A percentile compares a stretch with the other conserved stretches of the same genome.
phyloP scores from a whole-genome alignment of 2,113 vertebrate genomes.

The Poeciliopsis occidentalis region DNA sequence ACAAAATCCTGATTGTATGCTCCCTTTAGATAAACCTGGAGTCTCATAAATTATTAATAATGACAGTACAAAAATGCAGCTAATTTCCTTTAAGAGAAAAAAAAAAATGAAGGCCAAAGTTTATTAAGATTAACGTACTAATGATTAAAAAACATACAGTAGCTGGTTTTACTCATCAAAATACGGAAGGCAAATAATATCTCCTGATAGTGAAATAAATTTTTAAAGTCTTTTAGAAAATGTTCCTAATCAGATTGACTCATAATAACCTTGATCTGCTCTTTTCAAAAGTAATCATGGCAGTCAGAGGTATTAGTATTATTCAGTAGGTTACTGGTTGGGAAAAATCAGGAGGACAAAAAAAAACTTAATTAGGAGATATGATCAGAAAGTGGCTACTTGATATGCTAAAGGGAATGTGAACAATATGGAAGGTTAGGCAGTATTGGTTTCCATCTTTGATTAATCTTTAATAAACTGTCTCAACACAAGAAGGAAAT shows the following conservation, averaged over 20 bases:
- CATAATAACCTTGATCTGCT: constrained; percentile 11
- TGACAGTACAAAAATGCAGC: neutral
- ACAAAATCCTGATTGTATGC: too few species aligned
- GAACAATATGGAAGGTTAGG: constrained; percentile 12
- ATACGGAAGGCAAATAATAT: constrained; percentile 3
- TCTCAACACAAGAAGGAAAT: neutral
- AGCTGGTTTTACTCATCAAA: neutral
- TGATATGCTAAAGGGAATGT: constrained; percentile 25
- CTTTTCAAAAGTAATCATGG: constrained; percentile 33
- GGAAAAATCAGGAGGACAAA: neutral
- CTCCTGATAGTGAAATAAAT: neutral
- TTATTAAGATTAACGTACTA: neutral
- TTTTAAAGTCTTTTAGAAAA: constrained; percentile 22
- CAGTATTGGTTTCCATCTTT: constrained; percentile 18
- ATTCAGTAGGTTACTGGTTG: neutral
- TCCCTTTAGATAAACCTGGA: too few species aligned
- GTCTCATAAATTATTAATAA: too few species aligned
- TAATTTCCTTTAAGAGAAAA: neutral
- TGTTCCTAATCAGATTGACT: constrained; percentile 29
- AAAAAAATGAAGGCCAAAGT: neutral
- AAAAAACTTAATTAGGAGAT: constrained; percentile 2
- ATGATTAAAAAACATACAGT: neutral
- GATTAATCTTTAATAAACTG: constrained; percentile 27
- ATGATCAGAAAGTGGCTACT: constrained; percentile 30
- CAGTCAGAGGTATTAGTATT: constrained; percentile 14